Base-by-base conservation (phyloP, 2,797 vertebrate genomes). In the Pelochelys cantorii region DNA sequence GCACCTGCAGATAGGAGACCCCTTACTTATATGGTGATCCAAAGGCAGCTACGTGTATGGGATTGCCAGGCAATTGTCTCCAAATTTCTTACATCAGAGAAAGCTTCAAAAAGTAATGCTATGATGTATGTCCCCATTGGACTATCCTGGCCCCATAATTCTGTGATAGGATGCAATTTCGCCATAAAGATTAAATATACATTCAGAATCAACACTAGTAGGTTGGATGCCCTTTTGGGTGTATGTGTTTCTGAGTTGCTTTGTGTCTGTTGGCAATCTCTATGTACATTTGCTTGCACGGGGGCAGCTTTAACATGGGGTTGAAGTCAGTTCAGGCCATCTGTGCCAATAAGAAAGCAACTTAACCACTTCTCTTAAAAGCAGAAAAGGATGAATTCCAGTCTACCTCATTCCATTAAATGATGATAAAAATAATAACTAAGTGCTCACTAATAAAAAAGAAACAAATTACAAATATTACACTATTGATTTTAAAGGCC, bases 341-440 rank as follows among this genome's bases (percentile, higher is more conserved):
- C 86, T 93, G 78, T 74, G 90, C 85, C 57, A 79, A 2, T 81
- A 68, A 94, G 71, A 94, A 95, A 96, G 85, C 57, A 95, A 90
- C 92, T 93, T 89, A 94, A 90, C 85, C 82, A 48, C 42, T 48
- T 87, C 82, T 92, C 90, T 90, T 95, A 96, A 95, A 82, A 89
- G 96, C 96, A 95, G 83, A 88, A 96, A 95, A 93, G 90, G 34
- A 95, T 97, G 84, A 80, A 95, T 97, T 96, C 94, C 85, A 89
- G 84, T 87, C 93, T 95, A 90, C 94, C 88, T 93, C 81, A 81
- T 91, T 95, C 83, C 84, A 95, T 96, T 97, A 97, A 97, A 93
- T 94, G 90, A 97, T 97, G 96, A 97, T 91, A 96, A 95, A 97
- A 96, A 96, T 95, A 97, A 97, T 94, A 96, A 96, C 93, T 87